Evolutionary conservation across 2,113 vertebrate species (phyloP), one percentile per base, ranked within the genome.

Genomic region (Sardina pilchardus): DNA sequence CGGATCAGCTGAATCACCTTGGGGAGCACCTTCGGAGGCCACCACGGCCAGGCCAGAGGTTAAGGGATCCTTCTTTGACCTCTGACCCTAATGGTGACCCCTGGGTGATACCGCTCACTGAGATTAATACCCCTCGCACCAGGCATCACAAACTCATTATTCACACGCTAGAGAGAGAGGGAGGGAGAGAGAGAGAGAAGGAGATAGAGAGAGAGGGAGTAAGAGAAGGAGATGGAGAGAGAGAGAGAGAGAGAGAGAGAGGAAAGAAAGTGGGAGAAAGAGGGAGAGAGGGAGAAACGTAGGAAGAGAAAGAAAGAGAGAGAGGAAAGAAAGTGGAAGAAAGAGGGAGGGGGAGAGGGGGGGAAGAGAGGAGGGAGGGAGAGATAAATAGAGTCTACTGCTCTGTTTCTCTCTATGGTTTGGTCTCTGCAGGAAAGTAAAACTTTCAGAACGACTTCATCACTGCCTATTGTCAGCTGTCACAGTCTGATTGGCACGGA

Each of bases 1-100:
- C 89, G 86, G 89, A 90, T 88, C 91, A 91, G 92, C 93, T 90
- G 88, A 42, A 86, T 87, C 85, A 82, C 85, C 88, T 85, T 83
- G 53, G 83, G 81, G 83, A 87, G 87, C 86, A 71, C 83, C 59
- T 87, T 91, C 87, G 81, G 82, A 90, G 91, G 90, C 94, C 93
- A 94, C 95, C 94, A 91, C 94, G 93, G 94, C 8, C 93, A 95
- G 94, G 94, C 88, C 92, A 85, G 26, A 94, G 94, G 95, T 97
- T 94, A 96, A 90, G 93, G 93, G 93, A 96, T 93, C 95, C 91
- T 90, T 91, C 91, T 94, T 92, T 94, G 93, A 91, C 91, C 95
- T 92, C 92, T 97, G 94, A 95, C 95, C 94, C 91, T 30, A 45
- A 87, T 91, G 93, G 93, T 95, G 93, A 94, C 89, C 89, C 94